phyloP scores from a whole-genome alignment of 2,888 invertebrate genomes.

The Drosophila antonietae region DNA sequence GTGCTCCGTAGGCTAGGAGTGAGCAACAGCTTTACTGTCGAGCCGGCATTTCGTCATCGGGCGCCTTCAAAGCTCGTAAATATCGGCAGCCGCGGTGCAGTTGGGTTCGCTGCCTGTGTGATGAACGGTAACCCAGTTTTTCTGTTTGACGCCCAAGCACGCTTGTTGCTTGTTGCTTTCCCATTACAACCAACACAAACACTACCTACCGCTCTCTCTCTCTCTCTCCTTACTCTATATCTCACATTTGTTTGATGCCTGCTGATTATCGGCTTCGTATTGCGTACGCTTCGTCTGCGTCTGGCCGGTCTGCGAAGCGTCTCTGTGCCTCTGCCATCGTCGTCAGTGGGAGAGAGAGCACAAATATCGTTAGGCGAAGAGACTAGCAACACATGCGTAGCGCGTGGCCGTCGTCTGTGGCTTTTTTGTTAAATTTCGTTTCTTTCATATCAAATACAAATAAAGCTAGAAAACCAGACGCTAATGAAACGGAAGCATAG shows the following conservation, averaged over 20 bases:
- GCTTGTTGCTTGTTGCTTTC: constrained; percentile 65
- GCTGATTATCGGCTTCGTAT: constrained; percentile 28
- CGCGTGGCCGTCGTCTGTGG: constrained; percentile 22
- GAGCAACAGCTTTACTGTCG: constrained; percentile 24
- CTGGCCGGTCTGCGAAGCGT: constrained; percentile 10
- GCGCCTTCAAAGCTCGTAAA: constrained; percentile 43
- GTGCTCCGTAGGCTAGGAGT: constrained; percentile 11
- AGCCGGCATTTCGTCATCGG: constrained; percentile 70
- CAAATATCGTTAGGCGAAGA: constrained; percentile 1
- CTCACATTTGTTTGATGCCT: constrained; percentile 41
- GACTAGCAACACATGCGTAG: constrained; percentile 30
- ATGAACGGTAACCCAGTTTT: constrained; percentile 53
- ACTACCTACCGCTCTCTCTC: neutral
- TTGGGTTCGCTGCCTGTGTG: constrained; percentile 17
- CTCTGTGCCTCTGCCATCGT: constrained; percentile 8
- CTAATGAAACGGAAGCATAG: constrained; percentile 7
- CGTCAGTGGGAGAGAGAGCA: constrained; percentile 1
- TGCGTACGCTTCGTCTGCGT: constrained; percentile 14
- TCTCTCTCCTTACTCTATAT: neutral
- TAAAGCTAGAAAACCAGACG: neutral
- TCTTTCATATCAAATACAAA: constrained; percentile 6
- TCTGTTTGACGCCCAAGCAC: constrained; percentile 11
- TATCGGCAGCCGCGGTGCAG: constrained; percentile 49
- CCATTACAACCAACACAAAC: constrained; percentile 1
- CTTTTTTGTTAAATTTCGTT: neutral